Evolutionary conservation across 2,888 invertebrate genomes (phyloP), one percentile per base, ranked within the genome.

Genomic region (Drepanosiphum platanoidis): DNA sequence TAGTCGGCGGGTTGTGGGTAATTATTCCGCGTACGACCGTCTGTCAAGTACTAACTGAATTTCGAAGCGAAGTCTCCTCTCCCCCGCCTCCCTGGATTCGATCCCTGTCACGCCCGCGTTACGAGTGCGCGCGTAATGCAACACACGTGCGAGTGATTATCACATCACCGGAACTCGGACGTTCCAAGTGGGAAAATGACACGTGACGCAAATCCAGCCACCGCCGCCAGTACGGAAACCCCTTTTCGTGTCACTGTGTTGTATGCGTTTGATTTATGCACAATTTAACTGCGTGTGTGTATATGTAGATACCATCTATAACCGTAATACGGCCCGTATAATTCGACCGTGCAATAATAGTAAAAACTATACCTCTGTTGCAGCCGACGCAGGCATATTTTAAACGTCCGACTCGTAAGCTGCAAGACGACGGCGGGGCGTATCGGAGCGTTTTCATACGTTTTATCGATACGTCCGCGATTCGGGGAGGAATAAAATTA

Each of bases 111-210:
- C 71, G n/a, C 42, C 1, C 32, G 18, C 34, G 68, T 68, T 39
- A 78, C 77, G 77, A 78, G 61, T 78, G 42, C 64, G 18, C 78
- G 72, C 61, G 82, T 74, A 61, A 82, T 46, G 74, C 71, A 66
- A 84, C 77, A 58, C 84, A 84, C 84, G 84, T 84, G 84, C 84
- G 77, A 68, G 84, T 84, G 84, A 84, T 84, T 84, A 84, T 84
- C 84, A 77, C 84, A 46, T 74, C 74, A 39, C 30, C 72, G 74
- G 34, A 64, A 34, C 61, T 75, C 36, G 83, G 75, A 66, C 83
- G 82, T 72, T 32, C 61, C 72, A 34, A 61, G 52, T 36, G 77
- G 84, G 75, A 70, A 84, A 84, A 84, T 39, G 84, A 77, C 84
- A 84, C 68, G 84, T 84, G 84, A 84, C 77, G 84, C 75, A 52